These are phyloP conservation scores for Drosophila ustulata DNA, from an alignment of 2,888 invertebrate species.

Conservation along the genomic window DNA sequence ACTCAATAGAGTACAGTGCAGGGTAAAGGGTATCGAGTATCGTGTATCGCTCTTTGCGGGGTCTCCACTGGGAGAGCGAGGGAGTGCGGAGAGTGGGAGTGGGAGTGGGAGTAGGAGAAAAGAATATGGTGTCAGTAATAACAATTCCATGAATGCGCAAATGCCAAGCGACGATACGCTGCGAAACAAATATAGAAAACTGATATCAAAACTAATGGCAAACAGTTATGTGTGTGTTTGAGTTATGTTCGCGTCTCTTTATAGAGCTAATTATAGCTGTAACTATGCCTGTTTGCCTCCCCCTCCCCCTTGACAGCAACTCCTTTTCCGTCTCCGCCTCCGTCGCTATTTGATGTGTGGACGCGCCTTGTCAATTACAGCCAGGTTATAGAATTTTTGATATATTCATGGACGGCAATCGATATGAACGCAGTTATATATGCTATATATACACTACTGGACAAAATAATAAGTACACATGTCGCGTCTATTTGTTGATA, in stretches of 20 bases:
- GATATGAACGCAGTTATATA: not conserved
- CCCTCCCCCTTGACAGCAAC: not conserved
- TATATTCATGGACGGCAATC: not conserved
- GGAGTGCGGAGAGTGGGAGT: not conserved
- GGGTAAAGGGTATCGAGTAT: conserved; percentile 6
- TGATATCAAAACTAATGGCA: conserved; percentile 60
- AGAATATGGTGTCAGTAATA: conserved; percentile 27
- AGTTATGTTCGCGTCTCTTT: conserved; percentile 32
- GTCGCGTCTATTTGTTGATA: no score
- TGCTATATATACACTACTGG: not conserved
- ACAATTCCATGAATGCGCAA: conserved; percentile 54
- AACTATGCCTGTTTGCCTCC: conserved; percentile 15
- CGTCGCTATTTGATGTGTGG: conserved; percentile 27
- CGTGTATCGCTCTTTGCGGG: not conserved
- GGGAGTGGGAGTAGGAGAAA: no score
- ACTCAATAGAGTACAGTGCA: not conserved
- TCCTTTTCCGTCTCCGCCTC: not conserved
- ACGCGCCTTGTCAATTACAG: conserved; percentile 39
- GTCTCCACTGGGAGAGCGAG: not conserved
- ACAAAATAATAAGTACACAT: no score
- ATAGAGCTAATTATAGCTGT: conserved; percentile 30
- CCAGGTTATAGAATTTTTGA: conserved; percentile 14
- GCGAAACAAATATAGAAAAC: conserved; percentile 56
- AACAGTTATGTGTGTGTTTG: conserved; percentile 11
- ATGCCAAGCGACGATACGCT: conserved; percentile 51